Conservation (phyloP, 1,140 invertebrate genomes). For the Periplaneta americana region DNA sequence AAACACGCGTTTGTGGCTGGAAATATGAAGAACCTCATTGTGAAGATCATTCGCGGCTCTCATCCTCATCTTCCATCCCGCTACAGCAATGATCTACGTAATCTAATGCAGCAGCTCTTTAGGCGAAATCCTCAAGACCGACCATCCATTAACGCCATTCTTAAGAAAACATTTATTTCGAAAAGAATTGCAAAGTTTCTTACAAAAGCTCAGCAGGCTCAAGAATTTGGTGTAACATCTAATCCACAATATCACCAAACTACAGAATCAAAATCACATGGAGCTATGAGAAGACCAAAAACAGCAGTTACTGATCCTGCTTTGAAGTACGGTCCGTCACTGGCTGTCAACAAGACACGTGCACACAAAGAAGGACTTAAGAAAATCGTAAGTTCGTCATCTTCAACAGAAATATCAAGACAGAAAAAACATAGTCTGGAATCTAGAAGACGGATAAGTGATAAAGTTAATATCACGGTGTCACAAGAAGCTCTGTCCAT, state of each 20-base stretch:
- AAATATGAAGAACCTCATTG: not conserved
- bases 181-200: not conserved
- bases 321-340: not conserved
- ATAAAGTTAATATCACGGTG: not conserved
- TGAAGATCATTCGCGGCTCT: not conserved
- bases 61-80: not conserved
- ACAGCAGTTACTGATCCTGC: not conserved
- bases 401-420: not conserved
- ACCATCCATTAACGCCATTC: not conserved
- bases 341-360: not conserved
- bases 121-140: not conserved
- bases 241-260: not conserved
- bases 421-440: not conserved
- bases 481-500: not conserved
- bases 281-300: not conserved
- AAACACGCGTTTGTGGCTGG: conserved; percentile 53
- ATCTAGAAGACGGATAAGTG: not conserved
- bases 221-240: not conserved
- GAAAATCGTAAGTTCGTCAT: not conserved
- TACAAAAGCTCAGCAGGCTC: not conserved
- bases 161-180: not conserved
- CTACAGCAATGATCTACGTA: not conserved
- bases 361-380: not conserved
- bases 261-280: not conserved
- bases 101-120: not conserved